Percentiles rank a stretch among this genome's conserved stretches.
Conservation (phyloP, 2,113 vertebrate genomes). For the Bos taurus region ARS-UCD2.0 NC_037335.1:52281501-52282000, state of each 20-base stretch:
- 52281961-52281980: conserved; percentile 1
- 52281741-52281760: neutral
- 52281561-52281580: neutral
- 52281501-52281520: neutral
- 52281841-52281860: neutral
- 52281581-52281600: neutral
- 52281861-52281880: neutral
- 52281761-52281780: neutral
- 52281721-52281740: neutral
- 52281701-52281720: neutral
- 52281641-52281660: neutral
- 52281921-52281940: neutral
- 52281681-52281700: neutral
- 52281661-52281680: neutral
- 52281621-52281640: neutral
- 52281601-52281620: neutral
- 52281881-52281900: neutral
- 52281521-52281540: neutral
- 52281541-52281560: neutral
- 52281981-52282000: neutral
- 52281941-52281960: neutral
- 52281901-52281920: neutral
- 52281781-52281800: neutral
- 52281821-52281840: neutral
- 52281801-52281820: neutral